phyloP scores from a whole-genome alignment of 1,140 invertebrate species.

The Drosophila rhopaloa region DNA sequence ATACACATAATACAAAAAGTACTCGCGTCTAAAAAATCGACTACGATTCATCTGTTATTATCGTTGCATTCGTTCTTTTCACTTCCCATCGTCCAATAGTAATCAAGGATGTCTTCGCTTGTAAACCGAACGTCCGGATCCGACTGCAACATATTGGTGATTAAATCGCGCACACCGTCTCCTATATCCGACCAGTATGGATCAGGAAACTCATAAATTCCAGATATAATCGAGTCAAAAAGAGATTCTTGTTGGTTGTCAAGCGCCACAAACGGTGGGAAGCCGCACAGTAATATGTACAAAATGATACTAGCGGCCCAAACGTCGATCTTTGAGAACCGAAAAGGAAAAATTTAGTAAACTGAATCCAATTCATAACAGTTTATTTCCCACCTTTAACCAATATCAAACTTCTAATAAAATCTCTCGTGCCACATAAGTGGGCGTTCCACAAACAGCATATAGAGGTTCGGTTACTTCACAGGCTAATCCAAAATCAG shows the following conservation, averaged over 20 bases:
- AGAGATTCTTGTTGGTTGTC: conserved; percentile 97
- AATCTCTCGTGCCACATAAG: conserved; percentile 99
- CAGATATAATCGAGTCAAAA: conserved; percentile 97
- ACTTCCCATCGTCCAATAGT: conserved; percentile 90
- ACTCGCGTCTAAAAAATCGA: conserved; percentile 10
- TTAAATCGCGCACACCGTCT: too few species aligned
- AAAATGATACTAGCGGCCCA: conserved; percentile 99
- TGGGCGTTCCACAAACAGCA: conserved; percentile 98
- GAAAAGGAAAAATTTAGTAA: neutral
- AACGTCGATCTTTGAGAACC: conserved; percentile 93
- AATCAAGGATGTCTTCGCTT: conserved; percentile 96
- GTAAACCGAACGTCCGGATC: conserved; percentile 95
- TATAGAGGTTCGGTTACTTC: conserved; percentile 94
- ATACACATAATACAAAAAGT: conserved; percentile 73
- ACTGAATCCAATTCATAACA: neutral
- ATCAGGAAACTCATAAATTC: conserved; percentile 96
- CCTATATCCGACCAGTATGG: conserved; percentile 99
- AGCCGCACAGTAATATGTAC: conserved; percentile 98
- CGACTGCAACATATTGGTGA: conserved; percentile 95
- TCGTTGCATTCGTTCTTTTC: conserved; percentile 42
- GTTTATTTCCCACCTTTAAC: conserved; percentile 88
- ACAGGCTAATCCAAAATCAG: conserved; percentile 98
- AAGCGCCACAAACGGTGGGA: conserved; percentile 97
- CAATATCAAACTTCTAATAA: conserved; percentile 97
- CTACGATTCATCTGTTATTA: conserved; percentile 64